Percentiles rank a stretch among this genome's conserved stretches.
These are phyloP conservation scores for Odontesthes bonariensis DNA, from an alignment of 2,113 vertebrate species.

Conservation along the genomic window DNA sequence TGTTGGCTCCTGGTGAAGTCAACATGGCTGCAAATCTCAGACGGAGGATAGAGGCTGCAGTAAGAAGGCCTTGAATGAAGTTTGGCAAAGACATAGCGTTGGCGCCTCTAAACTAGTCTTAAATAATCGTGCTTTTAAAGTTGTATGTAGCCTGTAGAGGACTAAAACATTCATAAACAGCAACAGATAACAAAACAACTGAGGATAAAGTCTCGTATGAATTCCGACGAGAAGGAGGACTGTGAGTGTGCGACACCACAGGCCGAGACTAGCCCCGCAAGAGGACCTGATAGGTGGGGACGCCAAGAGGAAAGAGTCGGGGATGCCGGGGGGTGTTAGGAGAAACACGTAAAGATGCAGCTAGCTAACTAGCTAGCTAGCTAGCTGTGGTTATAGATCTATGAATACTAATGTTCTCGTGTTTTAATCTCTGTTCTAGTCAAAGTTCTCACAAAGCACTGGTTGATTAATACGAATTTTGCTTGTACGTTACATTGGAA, in stretches of 20 bases:
- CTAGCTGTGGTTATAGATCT: conserved; percentile 16
- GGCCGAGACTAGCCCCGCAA: conserved; percentile 78
- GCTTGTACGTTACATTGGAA: not conserved
- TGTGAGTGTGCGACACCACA: conserved; percentile 86
- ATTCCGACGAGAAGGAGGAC: conserved; percentile 84
- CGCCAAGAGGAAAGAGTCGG: conserved; percentile 53
- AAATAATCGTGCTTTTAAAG: conserved; percentile 5
- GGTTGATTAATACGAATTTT: not conserved
- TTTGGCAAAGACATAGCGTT: conserved; percentile 48
- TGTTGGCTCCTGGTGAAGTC: conserved; percentile 70
- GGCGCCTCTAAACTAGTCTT: not conserved
- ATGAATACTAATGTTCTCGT: not conserved
- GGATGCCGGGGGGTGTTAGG: conserved; percentile 49
- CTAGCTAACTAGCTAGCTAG: conserved; percentile 27
- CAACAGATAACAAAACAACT: conserved; percentile 61
- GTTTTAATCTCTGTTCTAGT: not conserved
- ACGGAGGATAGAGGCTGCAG: conserved; percentile 72
- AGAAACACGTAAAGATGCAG: not conserved
- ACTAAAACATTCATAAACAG: conserved; percentile 44
- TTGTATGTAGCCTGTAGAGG: conserved; percentile 25
- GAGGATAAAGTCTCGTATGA: conserved; percentile 84
- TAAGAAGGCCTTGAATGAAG: conserved; percentile 77
- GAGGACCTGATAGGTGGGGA: conserved; percentile 78
- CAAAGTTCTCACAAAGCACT: too few species aligned
- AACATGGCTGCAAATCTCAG: conserved; percentile 83